A percentile compares a stretch with the other conserved stretches of the same genome.
Conservation (phyloP, 2,113 vertebrate genomes). For the Corydoras maculifer region DNA sequence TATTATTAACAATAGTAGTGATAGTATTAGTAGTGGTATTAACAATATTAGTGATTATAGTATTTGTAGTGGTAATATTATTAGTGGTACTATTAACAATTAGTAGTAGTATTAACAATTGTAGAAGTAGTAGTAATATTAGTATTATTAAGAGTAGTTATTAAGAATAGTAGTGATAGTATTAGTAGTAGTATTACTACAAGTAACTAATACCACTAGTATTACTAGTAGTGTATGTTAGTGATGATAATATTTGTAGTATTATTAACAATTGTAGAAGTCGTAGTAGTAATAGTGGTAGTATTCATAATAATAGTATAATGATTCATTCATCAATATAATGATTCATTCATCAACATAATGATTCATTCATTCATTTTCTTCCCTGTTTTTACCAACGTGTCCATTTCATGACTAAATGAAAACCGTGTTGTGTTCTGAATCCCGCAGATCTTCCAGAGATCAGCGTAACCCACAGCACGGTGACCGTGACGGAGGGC, state of each 20-base stretch:
- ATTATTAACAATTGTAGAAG: not conserved
- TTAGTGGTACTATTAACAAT: no score
- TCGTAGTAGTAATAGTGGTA: not conserved
- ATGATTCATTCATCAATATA: not conserved
- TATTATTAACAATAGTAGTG: no score
- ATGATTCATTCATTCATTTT: no score
- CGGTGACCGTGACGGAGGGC: conserved; percentile 83
- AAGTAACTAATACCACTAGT: not conserved
- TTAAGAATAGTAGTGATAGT: no score
- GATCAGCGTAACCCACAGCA: conserved; percentile 86
- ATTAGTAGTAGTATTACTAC: no score
- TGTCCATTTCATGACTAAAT: no score
- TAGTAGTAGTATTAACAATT: no score
- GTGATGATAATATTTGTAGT: not conserved
- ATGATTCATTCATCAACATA: no score
- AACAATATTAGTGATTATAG: not conserved
- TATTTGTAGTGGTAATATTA: no score
- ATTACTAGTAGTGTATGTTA: not conserved
- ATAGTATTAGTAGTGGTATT: not conserved
- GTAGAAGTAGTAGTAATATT: not conserved
- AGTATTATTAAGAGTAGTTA: not conserved
- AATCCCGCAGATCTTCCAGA: conserved; percentile 76
- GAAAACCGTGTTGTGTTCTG: not conserved
- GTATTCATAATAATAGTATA: not conserved
- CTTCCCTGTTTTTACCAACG: no score